Percentiles rank a stretch among this genome's conserved stretches.
Conservation (phyloP, 2,113 vertebrate species). For the Zingel zingel region DNA sequence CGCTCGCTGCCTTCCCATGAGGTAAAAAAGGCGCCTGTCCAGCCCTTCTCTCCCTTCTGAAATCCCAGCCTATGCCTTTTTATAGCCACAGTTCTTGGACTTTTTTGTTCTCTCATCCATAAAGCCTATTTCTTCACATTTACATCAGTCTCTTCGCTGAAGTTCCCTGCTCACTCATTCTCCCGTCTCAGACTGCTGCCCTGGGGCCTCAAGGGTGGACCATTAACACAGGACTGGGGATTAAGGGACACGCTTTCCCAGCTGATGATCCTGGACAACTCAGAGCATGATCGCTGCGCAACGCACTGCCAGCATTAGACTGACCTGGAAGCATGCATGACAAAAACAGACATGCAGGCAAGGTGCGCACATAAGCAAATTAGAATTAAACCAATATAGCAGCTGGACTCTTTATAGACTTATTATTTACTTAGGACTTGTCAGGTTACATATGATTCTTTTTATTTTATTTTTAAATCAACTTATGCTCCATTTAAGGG, state of each 20-base stretch:
- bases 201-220: slow-evolving; percentile 40
- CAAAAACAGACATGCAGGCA: background rate
- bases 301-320: slow-evolving; percentile 3
- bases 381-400: slow-evolving; percentile 18
- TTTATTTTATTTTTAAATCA: too few species aligned
- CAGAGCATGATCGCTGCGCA: slow-evolving; percentile 25
- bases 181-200: slow-evolving; percentile 54
- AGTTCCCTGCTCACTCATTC: slow-evolving; percentile 66
- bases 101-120: slow-evolving; percentile 62
- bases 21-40: slow-evolving; percentile 37
- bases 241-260: slow-evolving; percentile 52
- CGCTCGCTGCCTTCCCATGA: slow-evolving; percentile 58
- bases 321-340: slow-evolving; percentile 29
- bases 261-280: slow-evolving; percentile 58
- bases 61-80: slow-evolving; percentile 24
- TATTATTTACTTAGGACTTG: background rate
- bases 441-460: too few species aligned
- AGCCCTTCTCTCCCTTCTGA: background rate
- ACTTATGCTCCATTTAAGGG: background rate
- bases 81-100: slow-evolving; percentile 50
- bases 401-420: background rate
- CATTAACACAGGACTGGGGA: slow-evolving; percentile 67
- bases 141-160: slow-evolving; percentile 77
- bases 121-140: slow-evolving; percentile 77
- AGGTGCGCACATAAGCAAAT: background rate